Base-by-base conservation (phyloP, 2,113 vertebrate genomes). In the Pollachius pollachius region DNA sequence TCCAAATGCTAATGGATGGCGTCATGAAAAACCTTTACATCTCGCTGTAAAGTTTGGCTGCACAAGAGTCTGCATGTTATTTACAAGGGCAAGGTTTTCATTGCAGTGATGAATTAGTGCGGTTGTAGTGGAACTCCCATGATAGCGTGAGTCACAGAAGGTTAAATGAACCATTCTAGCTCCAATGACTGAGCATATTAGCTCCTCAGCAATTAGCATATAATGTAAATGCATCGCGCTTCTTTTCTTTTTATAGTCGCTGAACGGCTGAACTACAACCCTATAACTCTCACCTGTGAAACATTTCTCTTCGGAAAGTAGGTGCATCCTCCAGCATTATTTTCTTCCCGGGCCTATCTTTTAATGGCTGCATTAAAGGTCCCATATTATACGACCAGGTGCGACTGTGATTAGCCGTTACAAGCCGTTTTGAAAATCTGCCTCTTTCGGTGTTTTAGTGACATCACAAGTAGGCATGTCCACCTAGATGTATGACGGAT, bases 281-380 rank as follows among this genome's bases (percentile, higher is more conserved):
- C 23, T 58, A 73, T 61, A 13, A 15, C 12, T 62, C 41, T 9
- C 41, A 48, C n/a, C 61, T 9, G 52, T 48, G 70, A 37, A 68
- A 41, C 3, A 48, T 62, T 48, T 54, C 7, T 68, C 0, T 17
- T 15, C 21, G 12, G 2, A 21, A 23, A 52, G 18, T 19, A 23
- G 56, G 15, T 19, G 27, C 18, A 59, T 37, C 78, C 30, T 70
- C 25, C 21, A 4, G 12, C 27, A 30, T 16, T 18, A 30, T 16
- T 56, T 68, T 9, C 54, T 61, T 71, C 67, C 17, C 62, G 15
- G 65, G 16, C 59, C 59, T 62, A 37, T 0, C 4, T 57, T 64
- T 78, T 73, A 62, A 62, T 76, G 52, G 16, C 54, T 76, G 60
- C 48, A 57, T 74, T 48, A 72, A 76, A 23, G 23, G 23, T 23